Conservation (phyloP, 1,140 invertebrate species). For the Charaxes varanes region DNA sequence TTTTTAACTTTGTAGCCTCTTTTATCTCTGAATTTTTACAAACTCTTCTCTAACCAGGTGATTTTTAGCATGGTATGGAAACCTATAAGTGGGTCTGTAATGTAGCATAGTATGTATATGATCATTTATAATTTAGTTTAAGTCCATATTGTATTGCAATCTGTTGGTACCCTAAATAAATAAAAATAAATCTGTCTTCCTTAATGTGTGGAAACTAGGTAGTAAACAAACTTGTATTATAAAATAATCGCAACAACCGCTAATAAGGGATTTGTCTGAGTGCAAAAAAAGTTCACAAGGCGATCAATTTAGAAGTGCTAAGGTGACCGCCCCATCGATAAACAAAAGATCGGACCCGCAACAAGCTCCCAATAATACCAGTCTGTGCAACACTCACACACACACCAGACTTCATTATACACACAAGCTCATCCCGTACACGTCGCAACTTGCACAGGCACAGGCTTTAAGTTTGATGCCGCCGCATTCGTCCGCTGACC, state of each 20-base stretch:
- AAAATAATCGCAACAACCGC: background rate
- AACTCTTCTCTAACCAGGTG: no score
- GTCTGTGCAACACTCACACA: constrained; percentile 28
- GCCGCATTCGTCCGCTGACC: constrained; percentile 50
- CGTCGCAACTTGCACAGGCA: constrained; percentile 55
- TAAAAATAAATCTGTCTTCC: no score
- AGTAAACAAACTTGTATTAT: no score
- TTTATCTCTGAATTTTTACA: no score
- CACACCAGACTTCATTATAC: constrained; percentile 17
- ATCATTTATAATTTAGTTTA: no score
- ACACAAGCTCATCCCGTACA: constrained; percentile 28
- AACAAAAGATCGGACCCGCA: constrained; percentile 52
- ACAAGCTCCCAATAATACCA: constrained; percentile 33
- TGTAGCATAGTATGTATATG: no score
- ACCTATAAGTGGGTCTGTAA: no score
- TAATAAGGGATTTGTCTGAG: constrained; percentile 10
- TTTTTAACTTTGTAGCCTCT: no score
- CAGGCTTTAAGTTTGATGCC: constrained; percentile 36
- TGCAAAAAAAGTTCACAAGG: constrained; percentile 23
- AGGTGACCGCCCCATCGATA: constrained; percentile 35
- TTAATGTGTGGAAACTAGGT: no score
- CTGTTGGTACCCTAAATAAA: no score
- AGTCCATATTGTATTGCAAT: no score
- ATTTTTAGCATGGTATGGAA: no score
- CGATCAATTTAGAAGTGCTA: constrained; percentile 24